Base-by-base conservation (phyloP, 2,797 vertebrate species). In the Aplochiton taeniatus region DNA sequence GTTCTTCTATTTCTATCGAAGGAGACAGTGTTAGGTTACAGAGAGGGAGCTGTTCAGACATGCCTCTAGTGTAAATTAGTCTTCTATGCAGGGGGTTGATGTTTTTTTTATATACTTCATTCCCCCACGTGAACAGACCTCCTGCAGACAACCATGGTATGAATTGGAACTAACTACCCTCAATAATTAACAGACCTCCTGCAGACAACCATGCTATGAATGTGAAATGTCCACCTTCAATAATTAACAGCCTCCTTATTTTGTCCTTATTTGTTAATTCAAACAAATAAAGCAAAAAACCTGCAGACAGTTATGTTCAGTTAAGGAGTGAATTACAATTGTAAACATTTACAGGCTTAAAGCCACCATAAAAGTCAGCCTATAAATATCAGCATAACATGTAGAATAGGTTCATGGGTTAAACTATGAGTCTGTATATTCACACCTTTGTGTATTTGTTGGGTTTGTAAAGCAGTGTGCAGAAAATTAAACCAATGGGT, bases 41-140 rank as follows among this genome's bases (percentile, higher is more conserved):
- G 77, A 47, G 7, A 20, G 66, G 63, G 53, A 73, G 75, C 62
- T 81, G 88, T 78, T 70, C 31, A 48, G 83, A 70, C 89, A 83
- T 84, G 89, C 44, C 79, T 53, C 54, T 51, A 41, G 70, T 13
- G 61, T 48, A 58, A n/a, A 62, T 66, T 69, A 68, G 52, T 71
- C 14, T 1, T 68, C 82, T 67, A 74, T 82, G 76, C 74, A 61
- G 75, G 83, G 78, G 79, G 81, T 74, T 81, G 78, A 82, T 55
- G 74, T 55, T 73, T 69, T n/a, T 17, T 58, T 82, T 52, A 73
- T 81, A 69, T 12, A 45, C 43, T 31, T 31, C 31, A 31, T 3
- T 31, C 42, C 44, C 58, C 10, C 44, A 11, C 11, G 7, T 43
- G 10, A 12, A 11, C 17, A 59, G 58, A 59, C 58, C 44, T 44